Evolutionary conservation across 2,797 vertebrate genomes (phyloP).

Genomic region (Tolypeutes matacus): DNA sequence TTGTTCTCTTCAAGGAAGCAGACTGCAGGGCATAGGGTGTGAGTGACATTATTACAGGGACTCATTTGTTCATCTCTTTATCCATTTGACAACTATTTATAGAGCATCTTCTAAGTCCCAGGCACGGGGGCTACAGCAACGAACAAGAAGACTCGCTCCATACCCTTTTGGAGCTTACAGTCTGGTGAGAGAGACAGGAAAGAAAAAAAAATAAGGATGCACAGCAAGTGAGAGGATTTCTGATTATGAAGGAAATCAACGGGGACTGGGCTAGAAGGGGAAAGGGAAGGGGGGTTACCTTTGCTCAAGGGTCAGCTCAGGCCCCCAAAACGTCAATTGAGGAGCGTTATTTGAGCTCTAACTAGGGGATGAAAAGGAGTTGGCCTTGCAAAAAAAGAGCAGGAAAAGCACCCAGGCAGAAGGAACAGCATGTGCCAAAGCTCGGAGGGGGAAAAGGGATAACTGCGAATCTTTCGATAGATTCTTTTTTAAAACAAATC

Average conservation of each 20-base stretch:
- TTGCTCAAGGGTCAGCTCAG: neutral
- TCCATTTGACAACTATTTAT: neutral
- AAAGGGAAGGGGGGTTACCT: neutral
- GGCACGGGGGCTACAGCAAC: neutral
- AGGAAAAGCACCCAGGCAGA: neutral
- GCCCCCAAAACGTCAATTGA: neutral
- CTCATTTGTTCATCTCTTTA: neutral
- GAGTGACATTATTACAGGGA: neutral
- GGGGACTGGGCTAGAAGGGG: neutral
- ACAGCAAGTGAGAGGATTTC: neutral
- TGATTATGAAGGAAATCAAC: neutral
- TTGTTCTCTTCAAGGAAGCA: conserved; percentile 39
- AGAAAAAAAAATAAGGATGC: neutral
- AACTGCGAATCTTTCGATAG: neutral
- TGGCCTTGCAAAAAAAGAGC: neutral
- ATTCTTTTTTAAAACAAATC: conserved; percentile 27
- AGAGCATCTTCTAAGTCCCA: neutral
- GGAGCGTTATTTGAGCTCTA: neutral
- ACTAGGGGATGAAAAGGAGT: neutral
- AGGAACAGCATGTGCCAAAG: neutral
- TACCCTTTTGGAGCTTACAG: neutral
- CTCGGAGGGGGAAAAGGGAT: neutral
- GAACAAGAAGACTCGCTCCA: neutral
- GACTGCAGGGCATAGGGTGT: neutral
- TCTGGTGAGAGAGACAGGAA: neutral